Percentiles rank a stretch among this genome's conserved stretches.
These are phyloP conservation scores for Peromyscus nudipes DNA, from an alignment of 2,797 vertebrate species.

Conservation along the genomic window DNA sequence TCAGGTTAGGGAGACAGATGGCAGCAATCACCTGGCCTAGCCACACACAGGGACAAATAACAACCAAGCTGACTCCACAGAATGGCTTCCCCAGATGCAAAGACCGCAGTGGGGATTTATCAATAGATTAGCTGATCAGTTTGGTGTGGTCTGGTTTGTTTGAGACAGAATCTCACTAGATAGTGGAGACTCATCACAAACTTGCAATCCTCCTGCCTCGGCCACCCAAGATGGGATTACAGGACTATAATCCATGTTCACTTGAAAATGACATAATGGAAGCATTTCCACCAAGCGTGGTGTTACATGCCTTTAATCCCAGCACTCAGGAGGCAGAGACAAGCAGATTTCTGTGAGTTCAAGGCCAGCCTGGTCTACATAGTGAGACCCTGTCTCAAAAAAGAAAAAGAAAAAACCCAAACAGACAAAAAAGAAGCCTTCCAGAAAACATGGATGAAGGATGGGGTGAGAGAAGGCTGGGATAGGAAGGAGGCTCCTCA, in stretches of 20 bases:
- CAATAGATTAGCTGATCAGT: neutral
- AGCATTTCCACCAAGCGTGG: neutral
- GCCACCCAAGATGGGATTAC: neutral
- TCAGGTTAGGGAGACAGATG: neutral
- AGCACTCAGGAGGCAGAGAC: neutral
- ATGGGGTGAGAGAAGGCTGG: neutral
- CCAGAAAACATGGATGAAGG: neutral
- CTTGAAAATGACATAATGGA: neutral
- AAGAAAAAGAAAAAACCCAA: neutral
- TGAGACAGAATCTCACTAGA: neutral
- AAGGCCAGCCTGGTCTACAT: neutral
- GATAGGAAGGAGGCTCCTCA: neutral
- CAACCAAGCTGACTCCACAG: neutral
- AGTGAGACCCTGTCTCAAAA: neutral
- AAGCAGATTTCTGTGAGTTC: neutral
- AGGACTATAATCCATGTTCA: neutral
- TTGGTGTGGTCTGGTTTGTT: neutral
- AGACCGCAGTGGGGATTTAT: neutral
- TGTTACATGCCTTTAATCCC: neutral
- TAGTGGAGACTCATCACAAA: neutral
- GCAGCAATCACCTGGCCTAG: neutral
- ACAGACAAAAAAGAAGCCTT: neutral
- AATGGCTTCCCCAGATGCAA: neutral
- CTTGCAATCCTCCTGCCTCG: neutral
- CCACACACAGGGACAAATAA: neutral